Evolutionary conservation across 2,113 vertebrate species (phyloP), one percentile per base, ranked within the genome.

Genomic region (Boulengeromyrus knoepffleri): DNA sequence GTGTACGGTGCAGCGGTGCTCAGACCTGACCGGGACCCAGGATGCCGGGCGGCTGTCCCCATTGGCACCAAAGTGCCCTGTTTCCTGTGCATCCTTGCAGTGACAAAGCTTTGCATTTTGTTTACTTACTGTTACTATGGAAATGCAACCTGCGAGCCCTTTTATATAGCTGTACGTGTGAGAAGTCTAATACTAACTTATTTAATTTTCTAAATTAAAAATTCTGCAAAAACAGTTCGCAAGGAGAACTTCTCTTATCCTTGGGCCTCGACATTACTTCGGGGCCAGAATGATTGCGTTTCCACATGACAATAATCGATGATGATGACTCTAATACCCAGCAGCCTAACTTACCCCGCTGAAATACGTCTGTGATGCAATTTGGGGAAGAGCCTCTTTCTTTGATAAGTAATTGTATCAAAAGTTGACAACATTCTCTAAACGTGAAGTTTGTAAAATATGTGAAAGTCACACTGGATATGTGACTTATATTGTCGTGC

Each of bases 401-500:
- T 90, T 52, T 70, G 42, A 58, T 36, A 39, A 50, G 13, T 21
- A 88, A 36, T 88, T 49, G 21, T 49, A 50, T 80, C 27, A 77
- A 49, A 87, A 87, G 19, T 52, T 52, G 17, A 87, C 27, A 66
- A 74, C 36, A 24, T 92, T 93, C 95, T 93, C 93, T 93, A 10
- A 91, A 93, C 93, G 91, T 92, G 92, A 92, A 90, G 91, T 92
- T 94, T 94, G 95, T 95, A 95, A 93, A 92, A 92, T 91, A 93
- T 95, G 91, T 91, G 92, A 91, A 92, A 94, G 95, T 93, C 95
- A 93, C 89, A 90, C 95, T 95, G 95, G 95, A 94, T 95, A 93
- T 95, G 94, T 96, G 95, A 96, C 93, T 95, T 92, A 90, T 19
- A 90, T 91, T 93, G 95, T 92, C 96, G 95, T 97, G 95, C 93